A percentile compares a stretch with the other conserved stretches of the same genome.
These are phyloP conservation scores for Arenaria interpres DNA, from an alignment of 2,113 vertebrate genomes.

Conservation along the genomic window DNA sequence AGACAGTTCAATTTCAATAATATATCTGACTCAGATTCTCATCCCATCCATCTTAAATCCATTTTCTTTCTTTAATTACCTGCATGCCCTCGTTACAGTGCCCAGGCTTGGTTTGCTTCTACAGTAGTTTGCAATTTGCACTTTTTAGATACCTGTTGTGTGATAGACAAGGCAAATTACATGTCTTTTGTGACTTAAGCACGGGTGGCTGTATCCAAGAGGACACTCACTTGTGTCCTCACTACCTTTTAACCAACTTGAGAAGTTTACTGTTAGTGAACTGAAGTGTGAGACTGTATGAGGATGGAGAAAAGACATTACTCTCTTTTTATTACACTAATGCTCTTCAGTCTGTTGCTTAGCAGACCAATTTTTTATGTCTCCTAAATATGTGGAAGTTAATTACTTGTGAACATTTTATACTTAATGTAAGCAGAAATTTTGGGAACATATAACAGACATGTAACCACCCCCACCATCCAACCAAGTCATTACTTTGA, in stretches of 20 bases:
- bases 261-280: not conserved
- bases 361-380: not conserved
- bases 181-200: not conserved
- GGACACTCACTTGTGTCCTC: not conserved
- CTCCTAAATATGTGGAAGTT: not conserved
- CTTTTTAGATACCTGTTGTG: not conserved
- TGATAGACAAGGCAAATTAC: not conserved
- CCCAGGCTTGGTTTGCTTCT: not conserved
- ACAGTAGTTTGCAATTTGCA: not conserved
- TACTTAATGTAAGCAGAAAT: not conserved
- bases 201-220: not conserved
- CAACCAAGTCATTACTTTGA: not conserved
- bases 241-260: not conserved
- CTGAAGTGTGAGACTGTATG: not conserved
- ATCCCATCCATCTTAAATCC: constrained; percentile 45
- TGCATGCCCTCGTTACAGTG: not conserved
- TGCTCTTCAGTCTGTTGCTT: not conserved
- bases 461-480: not conserved
- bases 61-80: constrained; percentile 43
- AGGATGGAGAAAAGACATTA: not conserved
- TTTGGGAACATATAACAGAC: not conserved
- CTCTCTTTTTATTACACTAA: not conserved
- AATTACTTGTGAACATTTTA: not conserved
- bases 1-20: constrained; percentile 21
- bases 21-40: constrained; percentile 30